These are phyloP conservation scores for Brachypodius melanocephalos DNA, from an alignment of 2,113 vertebrate species.

Conservation along the genomic window DNA sequence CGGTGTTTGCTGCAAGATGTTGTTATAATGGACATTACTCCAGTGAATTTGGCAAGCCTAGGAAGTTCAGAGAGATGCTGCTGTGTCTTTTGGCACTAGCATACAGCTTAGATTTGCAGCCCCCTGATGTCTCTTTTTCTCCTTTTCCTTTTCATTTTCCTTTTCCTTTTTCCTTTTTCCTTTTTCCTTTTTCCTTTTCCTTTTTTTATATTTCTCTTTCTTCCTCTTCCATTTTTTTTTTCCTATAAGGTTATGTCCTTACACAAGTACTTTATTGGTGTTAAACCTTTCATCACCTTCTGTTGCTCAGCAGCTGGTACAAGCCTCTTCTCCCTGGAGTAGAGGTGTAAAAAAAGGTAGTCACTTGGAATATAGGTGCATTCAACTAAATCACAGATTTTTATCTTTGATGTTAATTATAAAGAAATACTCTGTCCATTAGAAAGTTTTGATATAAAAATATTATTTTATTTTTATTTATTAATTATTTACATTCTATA, in stretches of 20 bases:
- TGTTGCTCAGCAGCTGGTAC: neutral
- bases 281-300: slow-evolving; percentile 8
- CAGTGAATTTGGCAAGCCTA: slow-evolving; percentile 51
- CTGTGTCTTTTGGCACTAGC: slow-evolving; percentile 58
- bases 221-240: neutral
- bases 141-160: accelerated
- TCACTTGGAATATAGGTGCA: neutral
- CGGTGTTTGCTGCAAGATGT: slow-evolving; percentile 46
- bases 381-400: neutral
- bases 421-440: neutral
- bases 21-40: slow-evolving; percentile 56
- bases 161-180: accelerated
- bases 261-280: neutral
- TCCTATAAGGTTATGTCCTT: neutral
- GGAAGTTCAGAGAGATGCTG: slow-evolving; percentile 25
- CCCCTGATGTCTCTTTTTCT: neutral
- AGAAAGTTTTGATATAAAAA: neutral
- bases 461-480: neutral
- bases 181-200: neutral
- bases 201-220: too few species aligned
- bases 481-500: neutral
- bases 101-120: slow-evolving; percentile 36
- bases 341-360: neutral
- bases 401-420: neutral
- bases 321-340: neutral